Conservation (phyloP, 2,888 invertebrate genomes). For the Drosophila neotestacea region DNA sequence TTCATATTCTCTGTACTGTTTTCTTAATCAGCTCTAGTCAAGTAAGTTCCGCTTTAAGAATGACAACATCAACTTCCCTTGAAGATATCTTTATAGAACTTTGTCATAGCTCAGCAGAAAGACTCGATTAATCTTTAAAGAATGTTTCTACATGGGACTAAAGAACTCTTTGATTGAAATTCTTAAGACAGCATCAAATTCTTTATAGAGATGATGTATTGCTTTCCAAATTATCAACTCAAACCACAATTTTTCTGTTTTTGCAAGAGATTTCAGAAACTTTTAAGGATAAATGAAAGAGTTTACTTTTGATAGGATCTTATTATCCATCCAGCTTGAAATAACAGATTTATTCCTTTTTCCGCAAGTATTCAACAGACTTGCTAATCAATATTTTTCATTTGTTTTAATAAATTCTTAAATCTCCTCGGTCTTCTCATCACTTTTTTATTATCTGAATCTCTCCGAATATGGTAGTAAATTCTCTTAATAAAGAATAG, state of each 20-base stretch:
- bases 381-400: too few species aligned
- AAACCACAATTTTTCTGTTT: background rate
- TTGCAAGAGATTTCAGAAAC: background rate
- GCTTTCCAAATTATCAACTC: background rate
- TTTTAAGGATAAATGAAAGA: background rate
- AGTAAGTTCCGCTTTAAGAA: conserved; percentile 33
- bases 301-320: background rate
- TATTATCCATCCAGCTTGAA: too few species aligned
- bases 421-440: too few species aligned
- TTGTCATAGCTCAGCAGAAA: conserved; percentile 1
- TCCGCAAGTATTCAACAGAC: too few species aligned
- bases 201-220: background rate
- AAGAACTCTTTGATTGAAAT: conserved; percentile 12
- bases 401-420: too few species aligned
- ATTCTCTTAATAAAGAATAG: too few species aligned
- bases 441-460: too few species aligned
- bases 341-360: too few species aligned
- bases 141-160: background rate
- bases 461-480: too few species aligned
- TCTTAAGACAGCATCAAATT: background rate
- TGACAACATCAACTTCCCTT: conserved; percentile 35
- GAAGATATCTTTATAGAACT: conserved; percentile 14
- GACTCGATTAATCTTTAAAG: conserved; percentile 4
- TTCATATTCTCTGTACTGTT: conserved; percentile 4
- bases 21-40: conserved; percentile 11